Base-by-base conservation (phyloP, 1,140 invertebrate genomes). In the Apis mellifera region DNA sequence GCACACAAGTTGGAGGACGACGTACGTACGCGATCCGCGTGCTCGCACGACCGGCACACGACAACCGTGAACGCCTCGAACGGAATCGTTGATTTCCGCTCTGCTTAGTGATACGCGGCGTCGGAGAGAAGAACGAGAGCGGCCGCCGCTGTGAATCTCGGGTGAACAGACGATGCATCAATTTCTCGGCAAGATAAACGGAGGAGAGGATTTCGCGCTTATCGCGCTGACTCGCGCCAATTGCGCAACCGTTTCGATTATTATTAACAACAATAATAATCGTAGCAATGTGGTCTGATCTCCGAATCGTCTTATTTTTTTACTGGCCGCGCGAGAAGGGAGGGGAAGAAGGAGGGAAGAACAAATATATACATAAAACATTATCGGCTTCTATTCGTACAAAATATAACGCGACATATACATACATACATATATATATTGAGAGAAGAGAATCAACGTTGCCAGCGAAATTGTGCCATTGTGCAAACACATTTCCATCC, bases 401-500 rank as follows among this genome's bases (percentile, higher is more conserved):
- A 13, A 48, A 12, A 42, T 17, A 42, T 68, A n/a, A 23, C 21
- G 32, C 32, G 32, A 32, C 2, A 32, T 32, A 3, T 32, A 32
- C 32, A 32, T 32, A 32, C 2, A 32, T 32, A 3, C n/a, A n/a
- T n/a, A n/a, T n/a, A n/a, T n/a, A n/a, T n/a, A n/a, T n/a, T n/a
- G n/a, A n/a, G 32, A 32, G 32, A 32, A 32, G 54, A 52, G 70
- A n/a, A 57, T 66, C 68, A 52, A 57, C 69, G 59, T 62, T 55
- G 77, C 54, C 69, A 21, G 21, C 26, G 50, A 80, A 42, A 80
- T n/a, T 74, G 74, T 82, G 73, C 75, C 79, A 76, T 42, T 76
- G 19, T 59, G 64, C 69, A 82, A 82, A 76, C 73, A 82, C 17
- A 68, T 68, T 76, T 76, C 79, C 54, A 68, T 76, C 32, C 73